A percentile compares a stretch with the other conserved stretches of the same genome.
Evolutionary conservation across 2,797 vertebrate species (phyloP).

Genomic region (Takifugu ocellatus): DNA sequence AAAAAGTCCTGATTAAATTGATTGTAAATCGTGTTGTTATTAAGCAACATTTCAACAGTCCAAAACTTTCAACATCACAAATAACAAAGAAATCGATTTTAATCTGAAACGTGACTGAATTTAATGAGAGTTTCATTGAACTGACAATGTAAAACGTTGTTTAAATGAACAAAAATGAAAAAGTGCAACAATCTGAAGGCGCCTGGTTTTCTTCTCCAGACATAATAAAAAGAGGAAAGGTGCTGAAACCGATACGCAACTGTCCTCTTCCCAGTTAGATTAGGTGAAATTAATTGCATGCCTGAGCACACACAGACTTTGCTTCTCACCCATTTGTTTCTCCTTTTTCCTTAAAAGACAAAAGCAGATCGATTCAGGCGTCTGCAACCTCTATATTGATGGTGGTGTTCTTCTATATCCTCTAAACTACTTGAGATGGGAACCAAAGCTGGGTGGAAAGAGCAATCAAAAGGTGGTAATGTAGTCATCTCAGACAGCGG

Average conservation of each 20-base stretch:
- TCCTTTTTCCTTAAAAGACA: slow-evolving; percentile 14
- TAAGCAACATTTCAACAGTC: not conserved
- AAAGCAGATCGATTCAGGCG: slow-evolving; percentile 27
- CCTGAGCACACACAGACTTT: slow-evolving; percentile 5
- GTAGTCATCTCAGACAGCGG: not conserved
- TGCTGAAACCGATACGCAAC: not conserved
- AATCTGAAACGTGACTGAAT: too few species aligned
- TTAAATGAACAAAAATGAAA: too few species aligned
- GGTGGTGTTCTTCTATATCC: slow-evolving; percentile 10
- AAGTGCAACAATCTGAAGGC: too few species aligned
- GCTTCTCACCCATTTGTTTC: slow-evolving; percentile 14
- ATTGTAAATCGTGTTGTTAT: not conserved
- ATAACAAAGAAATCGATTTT: too few species aligned
- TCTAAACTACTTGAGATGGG: not conserved
- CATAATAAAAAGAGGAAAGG: not conserved
- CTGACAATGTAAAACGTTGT: too few species aligned
- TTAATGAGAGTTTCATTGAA: too few species aligned
- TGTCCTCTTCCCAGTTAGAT: not conserved
- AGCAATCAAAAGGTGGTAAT: too few species aligned
- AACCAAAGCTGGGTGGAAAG: slow-evolving; percentile 9
- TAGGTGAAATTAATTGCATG: slow-evolving; percentile 17
- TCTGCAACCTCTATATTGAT: slow-evolving; percentile 14
- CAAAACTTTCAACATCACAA: too few species aligned
- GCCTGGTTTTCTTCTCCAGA: too few species aligned
- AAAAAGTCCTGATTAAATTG: not conserved